A percentile compares a stretch with the other conserved stretches of the same genome.
Conservation (phyloP, 2,797 vertebrate genomes). For the Oceanodroma leucorhoa region DNA sequence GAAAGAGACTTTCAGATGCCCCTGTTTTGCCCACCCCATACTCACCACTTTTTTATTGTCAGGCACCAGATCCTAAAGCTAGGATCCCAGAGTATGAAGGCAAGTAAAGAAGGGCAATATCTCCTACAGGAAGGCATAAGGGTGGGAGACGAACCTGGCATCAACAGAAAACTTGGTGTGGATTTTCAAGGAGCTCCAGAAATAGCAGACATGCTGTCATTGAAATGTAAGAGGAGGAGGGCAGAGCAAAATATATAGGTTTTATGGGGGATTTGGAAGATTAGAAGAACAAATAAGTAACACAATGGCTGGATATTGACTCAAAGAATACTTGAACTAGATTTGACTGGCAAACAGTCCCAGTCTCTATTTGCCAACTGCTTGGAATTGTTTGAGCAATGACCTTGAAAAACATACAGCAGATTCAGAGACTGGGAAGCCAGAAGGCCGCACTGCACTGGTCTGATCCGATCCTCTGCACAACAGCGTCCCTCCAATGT, state of each 20-base stretch:
- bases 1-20: not conserved
- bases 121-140: not conserved
- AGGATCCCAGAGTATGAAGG: not conserved
- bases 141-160: not conserved
- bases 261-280: constrained; percentile 54
- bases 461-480: constrained; percentile 17
- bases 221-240: constrained; percentile 25
- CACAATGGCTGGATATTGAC: constrained; percentile 64
- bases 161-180: not conserved
- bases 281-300: constrained; percentile 67
- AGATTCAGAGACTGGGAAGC: constrained; percentile 23
- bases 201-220: constrained; percentile 41
- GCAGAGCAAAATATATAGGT: constrained; percentile 43
- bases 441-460: constrained; percentile 1
- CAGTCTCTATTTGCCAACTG: constrained; percentile 61
- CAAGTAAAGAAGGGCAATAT: not conserved
- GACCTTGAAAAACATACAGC: constrained; percentile 62
- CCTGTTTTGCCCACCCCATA: not conserved
- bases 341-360: constrained; percentile 60
- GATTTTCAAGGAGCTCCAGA: constrained; percentile 45
- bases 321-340: constrained; percentile 62
- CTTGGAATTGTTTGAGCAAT: constrained; percentile 64
- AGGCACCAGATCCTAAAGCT: not conserved
- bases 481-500: not conserved
- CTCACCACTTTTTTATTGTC: not conserved